Evolutionary conservation across 2,113 vertebrate species (phyloP).

Genomic region (Phaethon lepturus): DNA sequence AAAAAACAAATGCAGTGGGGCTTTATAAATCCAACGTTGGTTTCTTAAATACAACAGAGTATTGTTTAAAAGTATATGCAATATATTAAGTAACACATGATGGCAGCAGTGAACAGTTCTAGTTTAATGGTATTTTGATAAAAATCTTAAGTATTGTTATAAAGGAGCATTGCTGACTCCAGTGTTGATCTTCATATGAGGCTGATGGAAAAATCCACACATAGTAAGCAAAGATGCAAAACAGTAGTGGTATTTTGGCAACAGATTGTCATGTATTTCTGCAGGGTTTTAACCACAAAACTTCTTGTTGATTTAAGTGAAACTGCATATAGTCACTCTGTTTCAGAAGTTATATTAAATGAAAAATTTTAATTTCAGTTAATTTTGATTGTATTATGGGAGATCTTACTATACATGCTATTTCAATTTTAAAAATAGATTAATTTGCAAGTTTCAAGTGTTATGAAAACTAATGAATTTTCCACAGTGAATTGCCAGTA

Average conservation of each 20-base stretch:
- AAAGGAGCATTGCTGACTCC: not conserved
- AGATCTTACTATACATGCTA: not conserved
- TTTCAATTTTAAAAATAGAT: not conserved
- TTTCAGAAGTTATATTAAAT: not conserved
- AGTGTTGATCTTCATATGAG: not conserved
- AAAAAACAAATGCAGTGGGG: not conserved
- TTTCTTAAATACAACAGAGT: not conserved
- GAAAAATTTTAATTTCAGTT: not conserved
- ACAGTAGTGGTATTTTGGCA: not conserved
- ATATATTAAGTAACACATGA: conserved; percentile 41
- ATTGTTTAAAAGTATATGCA: not conserved
- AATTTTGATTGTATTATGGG: not conserved
- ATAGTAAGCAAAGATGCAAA: not conserved
- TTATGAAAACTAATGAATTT: not conserved
- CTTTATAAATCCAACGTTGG: not conserved
- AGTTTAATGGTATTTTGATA: not conserved
- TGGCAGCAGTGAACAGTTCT: conserved; percentile 51
- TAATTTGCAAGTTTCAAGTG: not conserved
- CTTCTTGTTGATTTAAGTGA: not conserved
- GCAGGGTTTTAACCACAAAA: not conserved
- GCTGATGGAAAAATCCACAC: not conserved
- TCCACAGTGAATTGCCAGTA: not conserved
- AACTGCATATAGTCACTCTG: not conserved
- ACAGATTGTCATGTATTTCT: not conserved
- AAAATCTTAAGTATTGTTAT: not conserved